A percentile compares a stretch with the other conserved stretches of the same genome.
These are phyloP conservation scores for Odocoileus virginianus DNA, from an alignment of 2,113 vertebrate genomes.

Conservation along the genomic window DNA sequence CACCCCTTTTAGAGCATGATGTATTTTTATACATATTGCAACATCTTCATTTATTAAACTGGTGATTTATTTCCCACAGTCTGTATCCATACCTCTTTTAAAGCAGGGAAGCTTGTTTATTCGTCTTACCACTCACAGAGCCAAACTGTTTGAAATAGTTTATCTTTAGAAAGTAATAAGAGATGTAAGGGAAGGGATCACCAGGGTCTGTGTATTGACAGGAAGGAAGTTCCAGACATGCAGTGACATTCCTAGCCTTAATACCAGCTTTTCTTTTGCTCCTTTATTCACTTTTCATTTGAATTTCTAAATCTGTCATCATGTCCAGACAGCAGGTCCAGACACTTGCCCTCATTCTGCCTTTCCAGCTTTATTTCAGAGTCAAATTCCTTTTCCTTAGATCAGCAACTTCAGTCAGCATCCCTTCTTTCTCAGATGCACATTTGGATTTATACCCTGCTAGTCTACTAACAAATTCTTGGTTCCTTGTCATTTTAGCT, in stretches of 20 bases:
- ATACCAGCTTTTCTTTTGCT: background rate
- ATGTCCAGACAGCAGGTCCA: constrained; percentile 6
- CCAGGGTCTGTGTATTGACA: constrained; percentile 40
- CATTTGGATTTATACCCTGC: background rate
- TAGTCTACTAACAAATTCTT: background rate
- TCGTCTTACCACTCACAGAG: background rate
- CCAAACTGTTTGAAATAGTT: constrained; percentile 39
- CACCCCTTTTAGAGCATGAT: background rate
- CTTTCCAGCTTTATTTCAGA: constrained; percentile 16
- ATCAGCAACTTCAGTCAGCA: background rate
- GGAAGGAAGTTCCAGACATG: constrained; percentile 46
- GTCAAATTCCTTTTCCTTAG: constrained; percentile 2
- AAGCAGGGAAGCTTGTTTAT: constrained; percentile 43
- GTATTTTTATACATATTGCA: background rate
- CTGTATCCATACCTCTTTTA: constrained; percentile 35
- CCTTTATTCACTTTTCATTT: constrained; percentile 55
- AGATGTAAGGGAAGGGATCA: constrained; percentile 34
- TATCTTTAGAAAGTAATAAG: constrained; percentile 60
- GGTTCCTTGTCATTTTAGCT: background rate
- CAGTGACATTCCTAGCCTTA: constrained; percentile 15
- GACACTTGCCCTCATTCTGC: background rate
- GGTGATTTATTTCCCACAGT: background rate
- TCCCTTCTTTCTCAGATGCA: background rate
- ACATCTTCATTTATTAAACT: background rate
- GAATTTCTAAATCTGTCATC: constrained; percentile 57